Conservation (phyloP, 2,888 invertebrate species). For the Habroteleia sp. region DNA sequence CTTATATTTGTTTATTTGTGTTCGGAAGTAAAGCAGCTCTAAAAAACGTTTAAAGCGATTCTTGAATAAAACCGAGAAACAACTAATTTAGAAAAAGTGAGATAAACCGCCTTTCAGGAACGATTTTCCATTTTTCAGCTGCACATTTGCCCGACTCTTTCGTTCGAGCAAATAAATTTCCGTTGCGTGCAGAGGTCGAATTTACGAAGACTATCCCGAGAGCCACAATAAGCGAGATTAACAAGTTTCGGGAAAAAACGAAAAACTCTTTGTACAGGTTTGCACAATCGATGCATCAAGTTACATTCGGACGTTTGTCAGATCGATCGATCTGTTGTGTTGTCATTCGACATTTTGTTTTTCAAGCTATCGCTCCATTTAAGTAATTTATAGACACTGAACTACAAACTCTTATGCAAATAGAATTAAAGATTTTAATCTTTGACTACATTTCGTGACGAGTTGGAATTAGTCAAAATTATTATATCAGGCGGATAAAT, state of each 20-base stretch:
- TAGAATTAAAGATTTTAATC: conserved; percentile 11
- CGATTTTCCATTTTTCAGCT: conserved; percentile 42
- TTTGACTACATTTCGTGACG: conserved; percentile 15
- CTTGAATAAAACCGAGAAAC: conserved; percentile 13
- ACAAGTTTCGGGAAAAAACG: conserved; percentile 44
- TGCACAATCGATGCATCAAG: conserved; percentile 31
- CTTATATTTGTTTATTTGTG: too few relatives aligned
- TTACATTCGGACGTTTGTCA: conserved; percentile 7
- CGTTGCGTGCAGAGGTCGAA: conserved; percentile 44
- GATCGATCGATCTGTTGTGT: conserved; percentile 16
- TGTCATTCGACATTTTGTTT: conserved; percentile 26
- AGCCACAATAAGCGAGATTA: conserved; percentile 52
- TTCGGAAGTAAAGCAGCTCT: not conserved
- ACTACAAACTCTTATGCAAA: conserved; percentile 23
- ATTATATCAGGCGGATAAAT: too few relatives aligned
- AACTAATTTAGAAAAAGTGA: conserved; percentile 19
- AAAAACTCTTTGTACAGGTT: conserved; percentile 16
- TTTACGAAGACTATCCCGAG: conserved; percentile 42
- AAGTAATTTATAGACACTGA: conserved; percentile 27
- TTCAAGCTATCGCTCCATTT: conserved; percentile 20
- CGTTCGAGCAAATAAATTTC: conserved; percentile 42
- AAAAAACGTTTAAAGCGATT: conserved; percentile 13
- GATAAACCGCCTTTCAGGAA: conserved; percentile 12
- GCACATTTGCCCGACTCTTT: conserved; percentile 22
- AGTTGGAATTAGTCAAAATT: too few relatives aligned